Conservation (phyloP, 2,888 invertebrate species). For the Macropis europaea region DNA sequence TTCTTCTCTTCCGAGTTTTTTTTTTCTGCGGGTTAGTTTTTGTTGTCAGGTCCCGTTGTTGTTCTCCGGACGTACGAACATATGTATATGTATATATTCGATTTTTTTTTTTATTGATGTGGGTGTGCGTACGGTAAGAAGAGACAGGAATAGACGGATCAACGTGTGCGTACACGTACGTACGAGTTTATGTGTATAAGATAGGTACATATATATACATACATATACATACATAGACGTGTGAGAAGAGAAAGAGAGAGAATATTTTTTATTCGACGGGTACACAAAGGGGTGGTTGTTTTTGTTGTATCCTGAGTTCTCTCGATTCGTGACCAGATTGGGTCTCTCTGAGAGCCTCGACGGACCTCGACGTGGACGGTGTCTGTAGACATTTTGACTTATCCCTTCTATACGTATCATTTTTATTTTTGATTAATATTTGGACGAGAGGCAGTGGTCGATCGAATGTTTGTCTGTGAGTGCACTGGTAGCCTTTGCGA, state of each 20-base stretch:
- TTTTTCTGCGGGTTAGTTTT: conserved; percentile 37
- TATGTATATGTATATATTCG: conserved; percentile 16
- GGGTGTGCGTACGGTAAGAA: conserved; percentile 61
- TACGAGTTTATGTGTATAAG: conserved; percentile 30
- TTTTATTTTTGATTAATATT: conserved; percentile 1
- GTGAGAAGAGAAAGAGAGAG: conserved; percentile 17
- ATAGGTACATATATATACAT: conserved; percentile 19
- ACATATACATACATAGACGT: conserved; percentile 35
- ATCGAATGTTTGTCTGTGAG: conserved; percentile 80
- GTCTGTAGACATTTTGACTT: conserved; percentile 31
- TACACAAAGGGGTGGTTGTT: conserved; percentile 42
- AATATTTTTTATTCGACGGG: conserved; percentile 17
- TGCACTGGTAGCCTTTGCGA: conserved; percentile 77
- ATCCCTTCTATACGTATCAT: conserved; percentile 14
- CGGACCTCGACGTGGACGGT: conserved; percentile 39
- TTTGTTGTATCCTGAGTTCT: conserved; percentile 39
- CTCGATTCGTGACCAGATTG: conserved; percentile 36
- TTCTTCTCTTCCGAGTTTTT: conserved; percentile 31
- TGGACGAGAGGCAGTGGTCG: conserved; percentile 71
- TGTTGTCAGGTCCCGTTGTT: conserved; percentile 12
- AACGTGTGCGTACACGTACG: conserved; percentile 24
- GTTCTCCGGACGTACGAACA: conserved; percentile 13
- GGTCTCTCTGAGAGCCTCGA: conserved; percentile 43
- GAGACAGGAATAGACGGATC: conserved; percentile 27
- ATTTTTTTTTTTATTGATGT: conserved; percentile 54